Evolutionary conservation across 37 sponge, comb jelly and placozoan species (phyloP).

Genomic region (Oopsacas minuta): DNA sequence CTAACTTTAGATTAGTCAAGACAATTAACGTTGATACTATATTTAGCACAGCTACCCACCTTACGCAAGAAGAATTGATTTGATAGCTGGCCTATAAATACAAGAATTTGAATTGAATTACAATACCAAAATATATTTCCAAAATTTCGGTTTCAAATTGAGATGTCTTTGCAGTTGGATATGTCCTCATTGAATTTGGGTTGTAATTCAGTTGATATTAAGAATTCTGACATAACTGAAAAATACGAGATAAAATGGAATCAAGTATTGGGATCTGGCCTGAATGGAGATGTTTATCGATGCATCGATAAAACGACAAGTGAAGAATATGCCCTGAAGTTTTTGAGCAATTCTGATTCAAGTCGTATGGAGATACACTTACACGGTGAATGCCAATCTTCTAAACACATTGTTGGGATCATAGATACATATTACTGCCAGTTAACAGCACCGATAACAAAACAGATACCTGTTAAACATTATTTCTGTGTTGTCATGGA

Average conservation of each 20-base stretch:
- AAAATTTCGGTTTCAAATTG: no score
- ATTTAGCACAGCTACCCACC: no score
- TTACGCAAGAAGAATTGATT: no score
- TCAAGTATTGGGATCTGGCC: background rate
- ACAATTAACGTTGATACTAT: no score
- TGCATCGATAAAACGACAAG: background rate
- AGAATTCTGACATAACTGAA: background rate
- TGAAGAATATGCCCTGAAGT: background rate
- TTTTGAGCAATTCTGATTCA: background rate
- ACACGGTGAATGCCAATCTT: background rate
- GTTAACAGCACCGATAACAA: background rate
- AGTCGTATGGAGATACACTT: background rate
- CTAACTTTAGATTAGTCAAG: no score
- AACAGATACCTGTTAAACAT: background rate
- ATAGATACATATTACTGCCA: background rate
- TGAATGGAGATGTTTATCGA: background rate
- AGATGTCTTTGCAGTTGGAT: background rate
- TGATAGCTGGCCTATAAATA: no score
- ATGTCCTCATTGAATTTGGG: background rate
- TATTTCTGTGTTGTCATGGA: background rate
- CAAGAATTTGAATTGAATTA: background rate
- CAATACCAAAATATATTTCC: background rate
- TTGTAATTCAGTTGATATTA: background rate
- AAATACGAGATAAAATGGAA: constrained; percentile 12
- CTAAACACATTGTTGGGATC: background rate